A percentile compares a stretch with the other conserved stretches of the same genome.
Evolutionary conservation across 1,140 invertebrate species (phyloP).

Genomic region (Nasonia vitripennis): DNA sequence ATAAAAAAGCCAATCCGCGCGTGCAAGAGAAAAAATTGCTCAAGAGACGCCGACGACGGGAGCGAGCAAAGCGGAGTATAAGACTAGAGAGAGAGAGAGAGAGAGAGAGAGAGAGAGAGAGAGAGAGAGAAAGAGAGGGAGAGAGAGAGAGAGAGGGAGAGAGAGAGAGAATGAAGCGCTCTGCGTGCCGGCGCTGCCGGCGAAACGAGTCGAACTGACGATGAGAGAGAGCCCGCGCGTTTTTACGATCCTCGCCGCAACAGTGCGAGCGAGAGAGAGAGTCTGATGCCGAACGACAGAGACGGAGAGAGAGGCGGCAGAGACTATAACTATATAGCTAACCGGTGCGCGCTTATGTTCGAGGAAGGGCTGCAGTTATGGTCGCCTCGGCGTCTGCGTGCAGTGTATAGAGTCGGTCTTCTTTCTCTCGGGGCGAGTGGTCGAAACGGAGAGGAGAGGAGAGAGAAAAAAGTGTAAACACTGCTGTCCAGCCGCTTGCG

Average conservation of each 20-base stretch:
- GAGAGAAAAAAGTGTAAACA: conserved; percentile 41
- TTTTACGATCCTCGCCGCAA: conserved; percentile 41
- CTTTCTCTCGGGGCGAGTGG: background rate
- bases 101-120: background rate
- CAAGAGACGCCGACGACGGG: conserved; percentile 22
- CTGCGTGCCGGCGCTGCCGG: conserved; percentile 33
- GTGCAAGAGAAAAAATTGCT: background rate
- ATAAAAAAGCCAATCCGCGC: background rate
- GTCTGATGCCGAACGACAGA: background rate
- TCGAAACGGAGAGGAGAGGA: conserved; percentile 11
- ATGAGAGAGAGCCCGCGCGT: conserved; percentile 40
- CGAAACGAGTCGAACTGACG: conserved; percentile 44
- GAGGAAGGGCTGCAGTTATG: conserved; percentile 30
- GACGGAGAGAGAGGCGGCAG: background rate
- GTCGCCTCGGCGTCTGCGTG: conserved; percentile 27
- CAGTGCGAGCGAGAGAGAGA: conserved; percentile 16
- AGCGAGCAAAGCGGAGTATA: background rate
- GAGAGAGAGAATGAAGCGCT: background rate
- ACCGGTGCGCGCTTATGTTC: background rate
- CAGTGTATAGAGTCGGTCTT: background rate
- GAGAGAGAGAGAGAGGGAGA: background rate
- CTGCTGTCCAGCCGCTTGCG: too few relatives aligned
- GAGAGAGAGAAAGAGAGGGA: background rate
- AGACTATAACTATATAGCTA: too few relatives aligned
- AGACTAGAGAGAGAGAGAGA: background rate